Conservation (phyloP, 1,140 invertebrate genomes). For the Orchesella cincta region DNA sequence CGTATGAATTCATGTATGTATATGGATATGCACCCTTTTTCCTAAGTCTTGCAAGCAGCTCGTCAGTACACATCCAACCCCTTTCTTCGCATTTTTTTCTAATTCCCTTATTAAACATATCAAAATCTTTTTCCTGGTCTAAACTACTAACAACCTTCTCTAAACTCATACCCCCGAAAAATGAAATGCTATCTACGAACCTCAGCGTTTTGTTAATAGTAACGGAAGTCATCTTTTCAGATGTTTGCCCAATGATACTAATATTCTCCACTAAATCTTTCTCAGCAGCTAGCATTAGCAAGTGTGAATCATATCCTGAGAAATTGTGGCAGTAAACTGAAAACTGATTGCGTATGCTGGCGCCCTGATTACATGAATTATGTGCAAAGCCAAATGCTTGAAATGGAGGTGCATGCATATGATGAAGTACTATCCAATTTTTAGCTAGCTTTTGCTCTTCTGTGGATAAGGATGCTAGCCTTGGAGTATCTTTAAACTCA, state of each 20-base stretch:
- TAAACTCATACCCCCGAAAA: background rate
- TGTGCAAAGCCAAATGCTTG: background rate
- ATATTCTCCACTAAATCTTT: background rate
- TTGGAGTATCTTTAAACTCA: no score
- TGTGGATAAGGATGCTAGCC: no score
- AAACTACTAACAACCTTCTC: background rate
- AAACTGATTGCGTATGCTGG: background rate
- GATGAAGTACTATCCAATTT: no score
- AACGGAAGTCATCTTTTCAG: background rate
- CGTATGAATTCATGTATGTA: background rate
- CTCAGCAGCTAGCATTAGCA: background rate
- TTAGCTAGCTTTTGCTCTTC: no score
- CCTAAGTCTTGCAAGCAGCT: background rate
- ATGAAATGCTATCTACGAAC: background rate
- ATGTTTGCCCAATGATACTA: background rate
- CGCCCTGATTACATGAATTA: background rate
- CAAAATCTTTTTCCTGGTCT: background rate
- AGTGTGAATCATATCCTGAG: background rate
- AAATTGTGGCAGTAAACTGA: background rate
- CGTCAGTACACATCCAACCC: background rate
- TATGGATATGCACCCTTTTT: slow-evolving; percentile 9
- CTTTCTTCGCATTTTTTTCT: background rate
- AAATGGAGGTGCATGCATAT: no score
- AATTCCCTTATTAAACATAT: background rate
- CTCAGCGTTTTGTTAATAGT: background rate